Evolutionary conservation across 1,140 invertebrate genomes (phyloP).

Genomic region (Ceratina japonica): DNA sequence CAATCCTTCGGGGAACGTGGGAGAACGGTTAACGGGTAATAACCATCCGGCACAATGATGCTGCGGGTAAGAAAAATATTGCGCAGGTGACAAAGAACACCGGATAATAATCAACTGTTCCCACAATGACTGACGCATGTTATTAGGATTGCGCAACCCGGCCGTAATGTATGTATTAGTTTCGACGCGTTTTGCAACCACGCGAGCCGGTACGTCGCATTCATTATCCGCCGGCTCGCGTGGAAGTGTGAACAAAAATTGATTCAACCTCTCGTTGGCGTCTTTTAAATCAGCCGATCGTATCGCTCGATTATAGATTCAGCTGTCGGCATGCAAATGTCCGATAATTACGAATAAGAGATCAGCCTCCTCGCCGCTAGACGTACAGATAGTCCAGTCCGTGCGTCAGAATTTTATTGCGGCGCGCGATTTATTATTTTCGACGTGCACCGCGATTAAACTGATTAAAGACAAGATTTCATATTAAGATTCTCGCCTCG

Average conservation of each 20-base stretch:
- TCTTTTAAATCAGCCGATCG: conserved; percentile 4
- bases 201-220: conserved; percentile 13
- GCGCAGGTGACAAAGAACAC: conserved; percentile 33
- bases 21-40: conserved; percentile 9
- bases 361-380: too few relatives aligned
- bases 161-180: conserved; percentile 31
- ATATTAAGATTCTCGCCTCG: too few relatives aligned
- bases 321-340: not conserved
- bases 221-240: conserved; percentile 33
- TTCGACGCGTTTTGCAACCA: conserved; percentile 43
- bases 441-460: not conserved
- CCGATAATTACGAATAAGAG: too few relatives aligned
- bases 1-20: not conserved
- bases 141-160: conserved; percentile 45
- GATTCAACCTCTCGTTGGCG: conserved; percentile 39
- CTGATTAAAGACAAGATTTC: too few relatives aligned
- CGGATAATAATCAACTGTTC: conserved; percentile 45
- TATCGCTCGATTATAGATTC: not conserved
- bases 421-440: not conserved
- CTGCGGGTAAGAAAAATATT: conserved; percentile 4
- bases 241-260: conserved; percentile 34
- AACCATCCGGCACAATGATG: conserved; percentile 5
- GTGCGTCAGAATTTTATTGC: not conserved
- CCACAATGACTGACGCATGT: conserved; percentile 45
- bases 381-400: not conserved